These are phyloP conservation scores for Dysdera silvatica DNA, from an alignment of 1,140 invertebrate genomes.

Conservation along the genomic window DNA sequence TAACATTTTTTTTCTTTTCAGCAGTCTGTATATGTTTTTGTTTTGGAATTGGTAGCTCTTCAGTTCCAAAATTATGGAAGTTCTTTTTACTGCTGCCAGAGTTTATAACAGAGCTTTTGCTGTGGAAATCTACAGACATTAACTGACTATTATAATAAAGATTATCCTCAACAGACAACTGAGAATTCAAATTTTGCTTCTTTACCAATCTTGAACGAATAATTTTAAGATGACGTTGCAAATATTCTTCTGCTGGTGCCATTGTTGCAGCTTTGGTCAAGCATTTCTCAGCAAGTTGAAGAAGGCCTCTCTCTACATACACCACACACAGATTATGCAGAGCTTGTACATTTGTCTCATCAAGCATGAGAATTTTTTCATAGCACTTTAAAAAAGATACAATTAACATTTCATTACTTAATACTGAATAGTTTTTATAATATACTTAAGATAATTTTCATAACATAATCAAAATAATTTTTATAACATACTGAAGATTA, in stretches of 20 bases:
- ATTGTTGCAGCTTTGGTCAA: constrained; percentile 66
- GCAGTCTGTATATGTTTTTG: no score
- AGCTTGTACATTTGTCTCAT: constrained; percentile 87
- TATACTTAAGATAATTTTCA: not conserved
- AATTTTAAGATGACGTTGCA: constrained; percentile 75
- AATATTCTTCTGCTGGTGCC: constrained; percentile 86
- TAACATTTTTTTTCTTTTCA: no score
- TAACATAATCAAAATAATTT: not conserved
- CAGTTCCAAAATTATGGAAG: no score
- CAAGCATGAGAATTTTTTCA: constrained; percentile 70
- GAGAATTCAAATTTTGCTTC: no score
- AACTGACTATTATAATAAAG: no score
- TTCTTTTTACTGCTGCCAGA: no score
- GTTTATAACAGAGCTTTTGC: no score
- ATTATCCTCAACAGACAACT: no score
- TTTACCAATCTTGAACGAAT: constrained; percentile 59
- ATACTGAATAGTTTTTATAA: not conserved
- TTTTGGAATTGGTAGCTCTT: no score
- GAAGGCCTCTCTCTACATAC: constrained; percentile 78
- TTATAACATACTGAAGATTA: not conserved
- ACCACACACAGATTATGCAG: constrained; percentile 94
- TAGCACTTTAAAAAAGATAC: constrained; percentile 63
- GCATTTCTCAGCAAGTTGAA: constrained; percentile 73
- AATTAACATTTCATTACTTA: not conserved
- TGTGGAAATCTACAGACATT: no score